phyloP scores from a whole-genome alignment of 2,797 vertebrate genomes.

The Pampus argenteus region DNA sequence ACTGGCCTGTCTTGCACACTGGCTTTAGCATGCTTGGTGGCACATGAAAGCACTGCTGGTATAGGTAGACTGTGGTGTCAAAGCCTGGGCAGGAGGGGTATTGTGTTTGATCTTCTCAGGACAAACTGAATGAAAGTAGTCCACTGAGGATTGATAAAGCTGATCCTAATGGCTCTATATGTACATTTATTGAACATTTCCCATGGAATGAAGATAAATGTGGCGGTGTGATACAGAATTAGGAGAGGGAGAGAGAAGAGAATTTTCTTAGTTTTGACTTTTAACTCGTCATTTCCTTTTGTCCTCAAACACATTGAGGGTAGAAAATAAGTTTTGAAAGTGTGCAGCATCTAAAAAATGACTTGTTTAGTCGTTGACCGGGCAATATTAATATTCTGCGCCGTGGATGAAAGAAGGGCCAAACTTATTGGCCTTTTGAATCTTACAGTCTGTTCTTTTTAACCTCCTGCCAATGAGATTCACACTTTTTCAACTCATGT shows the following conservation, averaged over 20 bases:
- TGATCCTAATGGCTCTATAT: not conserved
- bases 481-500: not conserved
- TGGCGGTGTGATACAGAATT: not conserved
- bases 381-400: constrained; percentile 4
- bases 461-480: not conserved
- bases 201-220: not conserved
- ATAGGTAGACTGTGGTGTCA: not conserved
- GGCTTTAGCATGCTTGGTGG: not conserved
- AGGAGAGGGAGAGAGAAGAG: too few species aligned
- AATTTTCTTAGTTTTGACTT: not conserved
- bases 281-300: not conserved
- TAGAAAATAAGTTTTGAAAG: not conserved
- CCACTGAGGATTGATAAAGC: not conserved
- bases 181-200: not conserved
- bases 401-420: not conserved
- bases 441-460: constrained; percentile 2
- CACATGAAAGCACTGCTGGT: constrained; percentile 19
- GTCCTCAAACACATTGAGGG: not conserved
- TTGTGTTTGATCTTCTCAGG: not conserved
- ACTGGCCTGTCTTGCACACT: constrained; percentile 8
- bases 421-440: not conserved
- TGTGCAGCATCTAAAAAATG: not conserved
- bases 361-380: not conserved
- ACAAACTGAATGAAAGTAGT: not conserved
- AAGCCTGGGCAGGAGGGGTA: not conserved